These are phyloP conservation scores for Cisticola juncidis DNA, from an alignment of 2,113 vertebrate genomes.

Conservation along the genomic window DNA sequence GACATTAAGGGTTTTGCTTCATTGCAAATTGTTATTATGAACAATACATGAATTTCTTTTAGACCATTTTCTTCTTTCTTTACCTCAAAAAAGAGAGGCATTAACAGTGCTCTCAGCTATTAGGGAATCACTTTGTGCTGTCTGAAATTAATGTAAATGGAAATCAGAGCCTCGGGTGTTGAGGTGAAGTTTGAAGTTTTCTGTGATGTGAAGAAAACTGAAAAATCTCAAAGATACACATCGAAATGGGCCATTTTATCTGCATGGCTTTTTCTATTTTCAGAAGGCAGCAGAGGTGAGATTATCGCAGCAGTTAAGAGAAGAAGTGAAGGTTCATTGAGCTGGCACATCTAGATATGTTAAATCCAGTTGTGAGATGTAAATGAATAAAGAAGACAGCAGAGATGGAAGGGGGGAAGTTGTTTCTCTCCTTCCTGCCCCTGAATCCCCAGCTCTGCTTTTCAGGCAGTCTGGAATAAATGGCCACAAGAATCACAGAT, in stretches of 20 bases:
- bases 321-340: background rate
- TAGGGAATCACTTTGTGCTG: background rate
- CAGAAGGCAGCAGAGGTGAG: background rate
- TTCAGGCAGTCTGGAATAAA: background rate
- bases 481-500: background rate
- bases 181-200: constrained; percentile 18
- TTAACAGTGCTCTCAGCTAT: background rate
- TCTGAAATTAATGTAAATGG: constrained; percentile 42
- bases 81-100: background rate
- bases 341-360: background rate
- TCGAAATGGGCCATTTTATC: background rate
- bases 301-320: background rate
- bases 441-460: background rate
- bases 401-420: background rate
- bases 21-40: background rate
- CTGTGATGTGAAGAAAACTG: background rate
- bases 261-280: background rate
- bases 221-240: background rate
- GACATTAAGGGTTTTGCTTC: background rate
- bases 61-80: background rate
- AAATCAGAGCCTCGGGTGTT: background rate
- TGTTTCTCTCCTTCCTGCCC: background rate
- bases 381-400: background rate
- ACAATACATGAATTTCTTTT: background rate
- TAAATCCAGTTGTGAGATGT: background rate